Base-by-base conservation (phyloP, 2,888 invertebrate genomes). In the Napeogenes sylphis region DNA sequence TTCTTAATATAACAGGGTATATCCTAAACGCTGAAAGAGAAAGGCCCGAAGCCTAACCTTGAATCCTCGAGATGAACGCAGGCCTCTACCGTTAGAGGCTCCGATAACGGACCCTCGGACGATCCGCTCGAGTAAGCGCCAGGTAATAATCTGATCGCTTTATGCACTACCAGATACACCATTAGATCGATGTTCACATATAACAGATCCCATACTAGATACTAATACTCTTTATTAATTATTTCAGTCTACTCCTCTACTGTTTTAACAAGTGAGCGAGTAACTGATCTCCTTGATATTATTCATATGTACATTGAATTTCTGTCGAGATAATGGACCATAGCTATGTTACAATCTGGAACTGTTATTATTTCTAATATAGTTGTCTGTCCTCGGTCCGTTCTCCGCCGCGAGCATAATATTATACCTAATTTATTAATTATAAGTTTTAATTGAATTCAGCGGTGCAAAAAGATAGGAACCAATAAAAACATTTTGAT, bases 31-130 rank as follows among this genome's bases (percentile, higher is more conserved):
- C 30, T 51, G 51, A 51, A 51, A 51, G 51, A 51, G 51, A 51
- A 51, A 51, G 30, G 51, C 30, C 51, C 30, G 64, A 59, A 66
- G 63, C 35, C 57, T 58, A 62, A 60, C 62, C 62, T 64, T 62
- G 60, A 61, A 58, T 56, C 38, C 47, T 35, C 61, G 51, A 61
- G 61, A 59, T 61, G 58, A 64, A 47, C 62, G 45, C 61, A 66
- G 61, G 60, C 59, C 57, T 45, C 61, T 59, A 59, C 59, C 62
- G 62, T 56, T 54, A 47, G 45, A 30, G 56, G 54, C 58, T 69
- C 63, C 68, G 70, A 65, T 70, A 69, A 70, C 64, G 61, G 62
- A 61, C 63, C 65, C 60, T 58, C 57, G 56, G 58, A 70, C 70
- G 70, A 67, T 54, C 58, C 68, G 62, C 56, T 68, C 60, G 59